Evolutionary conservation across 2,113 vertebrate species (phyloP), one percentile per base, ranked within the genome.

Genomic region (Aphelocoma coerulescens): DNA sequence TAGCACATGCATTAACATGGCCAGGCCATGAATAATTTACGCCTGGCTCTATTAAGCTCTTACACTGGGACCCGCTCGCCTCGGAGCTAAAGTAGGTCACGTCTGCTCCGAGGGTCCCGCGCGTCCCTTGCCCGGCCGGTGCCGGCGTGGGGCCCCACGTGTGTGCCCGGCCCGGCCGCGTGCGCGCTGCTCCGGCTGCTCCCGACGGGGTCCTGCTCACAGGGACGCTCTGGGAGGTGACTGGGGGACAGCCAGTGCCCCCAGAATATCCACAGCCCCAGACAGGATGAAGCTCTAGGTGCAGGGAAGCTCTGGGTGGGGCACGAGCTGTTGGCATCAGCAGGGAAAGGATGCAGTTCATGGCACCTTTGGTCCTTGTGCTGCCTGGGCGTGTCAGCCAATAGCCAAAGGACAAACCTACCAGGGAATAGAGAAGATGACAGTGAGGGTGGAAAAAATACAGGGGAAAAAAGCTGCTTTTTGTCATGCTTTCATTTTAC

Each of bases 1-100:
- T 86, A 92, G 80, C 63, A 72, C 89, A 88, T 22, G 94, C 96
- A 95, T 96, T 95, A 95, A 91, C 95, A 89, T 61, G 89, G 87
- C 49, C 39, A 52, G 44, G 66, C 72, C 14, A 94, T 97, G 65
- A 97, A 97, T 97, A 96, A 97, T 97, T 97, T 62, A 97, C 0
- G 0, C 21, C 33, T 1, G 0, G 55, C 66, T 89, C 95, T 86
- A 71, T 82, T 59, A 91, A 93, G 96, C 88, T 93, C 85, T 89
- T 88, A 85, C 78, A 5, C 66, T 3, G 84, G 77, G 85, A 27
- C 52, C 22, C 0, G 2, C 3, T 90, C 0, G 33, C 73, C 83
- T 91, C 3, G 5, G 13, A 74, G 82, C 68, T 83, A 80, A 97
- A 97, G 95, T 97, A 96, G 96, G 96, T 97, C 96, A 97, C 1